Conservation (phyloP, 2,888 invertebrate genomes). For the Orchesellides sinensis region DNA sequence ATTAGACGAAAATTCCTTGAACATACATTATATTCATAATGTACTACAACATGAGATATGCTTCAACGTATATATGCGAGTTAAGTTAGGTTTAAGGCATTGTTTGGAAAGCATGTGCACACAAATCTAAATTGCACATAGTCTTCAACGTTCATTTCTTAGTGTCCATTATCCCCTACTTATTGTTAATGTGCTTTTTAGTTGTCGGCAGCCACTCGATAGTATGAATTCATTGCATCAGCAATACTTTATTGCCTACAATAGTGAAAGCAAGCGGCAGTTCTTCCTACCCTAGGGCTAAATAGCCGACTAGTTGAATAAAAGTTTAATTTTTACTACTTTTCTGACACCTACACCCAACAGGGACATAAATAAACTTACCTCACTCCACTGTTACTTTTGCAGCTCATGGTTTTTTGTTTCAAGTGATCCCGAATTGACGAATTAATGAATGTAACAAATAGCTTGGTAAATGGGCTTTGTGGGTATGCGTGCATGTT, state of each 20-base stretch:
- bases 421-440: conserved; percentile 22
- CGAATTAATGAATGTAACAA: conserved; percentile 57
- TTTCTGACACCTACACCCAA: conserved; percentile 2
- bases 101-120: not conserved
- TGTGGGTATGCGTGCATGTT: conserved; percentile 7
- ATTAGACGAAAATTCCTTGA: conserved; percentile 57
- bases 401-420: not conserved
- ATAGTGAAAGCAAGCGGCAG: too few relatives aligned
- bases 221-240: not conserved
- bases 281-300: not conserved
- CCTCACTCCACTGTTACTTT: too few relatives aligned
- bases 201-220: not conserved
- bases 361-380: not conserved
- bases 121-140: not conserved
- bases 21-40: conserved; percentile 35
- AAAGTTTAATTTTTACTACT: conserved; percentile 3
- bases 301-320: not conserved
- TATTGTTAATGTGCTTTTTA: conserved; percentile 11
- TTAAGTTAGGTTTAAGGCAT: too few relatives aligned
- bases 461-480: conserved; percentile 5
- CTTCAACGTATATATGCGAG: too few relatives aligned
- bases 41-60: not conserved
- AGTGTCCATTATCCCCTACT: conserved; percentile 26
- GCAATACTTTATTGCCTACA: not conserved
- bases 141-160: conserved; percentile 18